Evolutionary conservation across 2,113 vertebrate species (phyloP).

Genomic region (Addax nasomaculatus): DNA sequence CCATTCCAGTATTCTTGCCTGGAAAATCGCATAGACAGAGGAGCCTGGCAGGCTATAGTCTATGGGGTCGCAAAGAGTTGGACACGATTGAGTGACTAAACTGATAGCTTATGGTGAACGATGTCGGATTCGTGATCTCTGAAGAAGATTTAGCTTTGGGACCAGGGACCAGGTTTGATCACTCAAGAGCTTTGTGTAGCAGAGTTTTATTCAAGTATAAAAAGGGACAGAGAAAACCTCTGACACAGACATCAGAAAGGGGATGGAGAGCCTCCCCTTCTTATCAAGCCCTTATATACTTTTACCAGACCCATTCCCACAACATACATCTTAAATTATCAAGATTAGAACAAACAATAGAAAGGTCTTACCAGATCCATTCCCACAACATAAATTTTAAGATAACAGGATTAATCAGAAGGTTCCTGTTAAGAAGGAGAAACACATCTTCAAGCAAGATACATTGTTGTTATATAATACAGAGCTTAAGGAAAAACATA

Average conservation of each 20-base stretch:
- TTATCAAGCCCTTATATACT: background rate
- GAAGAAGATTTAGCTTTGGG: background rate
- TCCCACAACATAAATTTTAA: background rate
- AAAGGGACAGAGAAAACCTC: background rate
- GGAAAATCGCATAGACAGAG: background rate
- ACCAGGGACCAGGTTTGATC: background rate
- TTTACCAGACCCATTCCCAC: background rate
- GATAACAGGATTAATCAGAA: background rate
- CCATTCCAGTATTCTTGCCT: background rate
- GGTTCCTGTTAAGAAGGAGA: background rate
- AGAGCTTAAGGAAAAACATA: background rate
- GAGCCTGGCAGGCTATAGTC: background rate
- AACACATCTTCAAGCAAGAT: background rate
- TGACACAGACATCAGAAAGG: background rate
- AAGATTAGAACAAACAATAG: background rate
- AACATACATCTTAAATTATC: background rate
- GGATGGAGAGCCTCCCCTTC: background rate
- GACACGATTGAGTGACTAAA: background rate
- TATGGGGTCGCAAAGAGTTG: background rate
- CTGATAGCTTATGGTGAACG: accelerated
- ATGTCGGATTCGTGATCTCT: background rate
- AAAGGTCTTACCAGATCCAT: background rate
- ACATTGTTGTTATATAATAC: background rate
- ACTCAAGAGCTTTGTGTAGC: background rate
- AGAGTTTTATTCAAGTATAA: background rate